Conservation (phyloP, 2,888 invertebrate genomes). For the Luperina testacea region DNA sequence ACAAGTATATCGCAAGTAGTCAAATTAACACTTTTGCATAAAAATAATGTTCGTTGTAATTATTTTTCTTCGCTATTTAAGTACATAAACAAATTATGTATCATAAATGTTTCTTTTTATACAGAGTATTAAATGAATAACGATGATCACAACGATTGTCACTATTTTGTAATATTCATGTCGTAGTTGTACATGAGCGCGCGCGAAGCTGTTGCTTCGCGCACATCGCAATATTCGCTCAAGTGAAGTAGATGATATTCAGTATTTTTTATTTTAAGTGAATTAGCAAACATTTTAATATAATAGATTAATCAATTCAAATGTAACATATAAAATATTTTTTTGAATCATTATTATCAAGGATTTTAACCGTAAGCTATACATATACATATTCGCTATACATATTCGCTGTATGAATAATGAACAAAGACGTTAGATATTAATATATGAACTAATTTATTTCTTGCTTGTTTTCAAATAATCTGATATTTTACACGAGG, state of each 20-base stretch:
- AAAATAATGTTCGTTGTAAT: constrained; percentile 19
- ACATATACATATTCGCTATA: constrained; percentile 52
- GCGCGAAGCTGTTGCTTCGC: background rate
- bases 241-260: constrained; percentile 31
- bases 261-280: constrained; percentile 56
- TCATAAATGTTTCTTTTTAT: constrained; percentile 25
- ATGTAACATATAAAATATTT: constrained; percentile 39
- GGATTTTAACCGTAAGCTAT: constrained; percentile 48
- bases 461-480: constrained; percentile 42
- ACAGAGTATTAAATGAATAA: constrained; percentile 34
- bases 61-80: constrained; percentile 30
- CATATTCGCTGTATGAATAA: constrained; percentile 35
- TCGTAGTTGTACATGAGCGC: constrained; percentile 10
- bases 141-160: background rate
- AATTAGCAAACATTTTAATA: constrained; percentile 43
- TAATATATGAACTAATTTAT: constrained; percentile 54
- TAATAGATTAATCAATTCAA: constrained; percentile 47
- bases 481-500: constrained; percentile 45
- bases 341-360: constrained; percentile 43
- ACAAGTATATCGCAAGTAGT: constrained; percentile 23
- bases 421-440: constrained; percentile 58
- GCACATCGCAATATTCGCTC: background rate
- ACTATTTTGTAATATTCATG: constrained; percentile 33
- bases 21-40: constrained; percentile 8
- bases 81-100: constrained; percentile 29